Conservation (phyloP, 1,140 invertebrate genomes). For the Mactra quadrangularis region DNA sequence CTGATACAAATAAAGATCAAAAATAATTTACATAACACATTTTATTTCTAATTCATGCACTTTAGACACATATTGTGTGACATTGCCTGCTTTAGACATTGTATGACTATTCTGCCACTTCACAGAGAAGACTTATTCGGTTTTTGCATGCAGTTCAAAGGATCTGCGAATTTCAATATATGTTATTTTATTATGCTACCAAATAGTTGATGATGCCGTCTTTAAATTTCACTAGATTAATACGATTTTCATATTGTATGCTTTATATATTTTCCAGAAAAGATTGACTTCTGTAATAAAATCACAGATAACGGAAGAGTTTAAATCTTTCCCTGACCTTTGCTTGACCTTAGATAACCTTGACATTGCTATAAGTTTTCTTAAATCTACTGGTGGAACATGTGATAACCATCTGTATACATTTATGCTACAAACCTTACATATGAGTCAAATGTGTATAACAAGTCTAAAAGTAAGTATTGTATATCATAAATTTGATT, state of each 20-base stretch:
- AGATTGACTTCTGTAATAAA: conserved; percentile 62
- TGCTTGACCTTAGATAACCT: conserved; percentile 71
- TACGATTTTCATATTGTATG: background rate
- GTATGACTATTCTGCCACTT: too few species aligned
- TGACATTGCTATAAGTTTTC: conserved; percentile 74
- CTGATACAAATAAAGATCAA: too few species aligned
- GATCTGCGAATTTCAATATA: too few species aligned
- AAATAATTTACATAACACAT: too few species aligned
- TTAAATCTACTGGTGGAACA: conserved; percentile 68
- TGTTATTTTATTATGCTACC: too few species aligned
- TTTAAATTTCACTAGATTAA: too few species aligned
- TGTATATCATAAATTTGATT: background rate
- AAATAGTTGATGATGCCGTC: too few species aligned
- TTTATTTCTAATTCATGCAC: too few species aligned
- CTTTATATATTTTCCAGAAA: conserved; percentile 60
- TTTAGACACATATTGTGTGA: too few species aligned
- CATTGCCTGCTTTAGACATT: too few species aligned
- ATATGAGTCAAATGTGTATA: conserved; percentile 53
- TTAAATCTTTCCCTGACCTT: conserved; percentile 66
- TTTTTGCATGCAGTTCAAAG: too few species aligned
- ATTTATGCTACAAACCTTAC: conserved; percentile 73
- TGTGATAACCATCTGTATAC: conserved; percentile 49
- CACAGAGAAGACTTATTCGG: too few species aligned
- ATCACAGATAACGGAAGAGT: conserved; percentile 68
- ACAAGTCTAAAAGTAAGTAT: background rate